Evolutionary conservation across 2,888 invertebrate species (phyloP).

Genomic region (Chalcosyrphus nemorum): DNA sequence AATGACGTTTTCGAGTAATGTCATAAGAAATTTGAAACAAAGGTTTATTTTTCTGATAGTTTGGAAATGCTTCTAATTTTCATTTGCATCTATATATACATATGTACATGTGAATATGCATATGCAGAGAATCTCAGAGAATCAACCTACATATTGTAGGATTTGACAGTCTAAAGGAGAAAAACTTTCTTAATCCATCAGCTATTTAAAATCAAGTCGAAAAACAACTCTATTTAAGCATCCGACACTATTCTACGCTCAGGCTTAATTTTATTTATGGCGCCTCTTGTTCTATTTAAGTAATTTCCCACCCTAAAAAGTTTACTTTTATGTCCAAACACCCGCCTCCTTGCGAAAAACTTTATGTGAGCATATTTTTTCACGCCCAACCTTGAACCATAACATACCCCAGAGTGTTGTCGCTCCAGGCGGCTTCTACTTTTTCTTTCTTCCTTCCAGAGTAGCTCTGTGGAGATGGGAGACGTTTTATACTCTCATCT

Average conservation of each 20-base stretch:
- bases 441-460: no score
- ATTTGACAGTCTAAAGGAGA: no score
- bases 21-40: no score
- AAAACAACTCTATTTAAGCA: background rate
- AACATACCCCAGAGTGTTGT: background rate
- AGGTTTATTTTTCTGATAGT: no score
- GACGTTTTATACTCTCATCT: background rate
- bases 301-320: background rate
- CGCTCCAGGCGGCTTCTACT: background rate
- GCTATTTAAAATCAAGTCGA: background rate
- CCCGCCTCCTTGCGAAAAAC: background rate
- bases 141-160: no score
- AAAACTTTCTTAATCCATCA: background rate
- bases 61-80: no score
- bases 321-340: background rate
- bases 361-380: background rate
- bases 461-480: background rate
- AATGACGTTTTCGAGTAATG: no score
- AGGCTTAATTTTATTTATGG: no score
- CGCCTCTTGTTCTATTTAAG: background rate
- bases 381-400: background rate
- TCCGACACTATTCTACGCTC: background rate
- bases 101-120: no score
- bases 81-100: no score
- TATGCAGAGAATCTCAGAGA: no score